Base-by-base conservation (phyloP, 2,888 invertebrate species). In the Parochlus steinenii region DNA sequence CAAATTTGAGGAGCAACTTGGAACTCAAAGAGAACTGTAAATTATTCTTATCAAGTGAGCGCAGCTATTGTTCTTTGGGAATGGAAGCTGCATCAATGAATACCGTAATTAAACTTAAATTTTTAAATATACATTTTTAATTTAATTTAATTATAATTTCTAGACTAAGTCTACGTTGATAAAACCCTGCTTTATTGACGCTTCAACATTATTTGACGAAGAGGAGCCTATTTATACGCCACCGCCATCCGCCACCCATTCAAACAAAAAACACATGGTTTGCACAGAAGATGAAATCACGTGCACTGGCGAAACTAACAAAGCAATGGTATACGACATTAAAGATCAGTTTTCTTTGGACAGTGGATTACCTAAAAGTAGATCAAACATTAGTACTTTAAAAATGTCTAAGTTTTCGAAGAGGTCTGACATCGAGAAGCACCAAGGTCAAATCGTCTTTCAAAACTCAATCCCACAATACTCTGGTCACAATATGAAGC, bases 171-270 rank as follows among this genome's bases (percentile, higher is more conserved):
- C 33, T 6, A 19, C 33, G 7, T n/a, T n/a, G n/a, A n/a, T n/a
- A n/a, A 37, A 39, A 8, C 31, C 71, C 39, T 82, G 74, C 51
- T 82, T 81, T 46, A 82, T 82, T 43, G 80, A 81, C 52, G 81
- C 80, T 11, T 73, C 81, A 6, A 73, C 71, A 49, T 58, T 82
- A 42, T 67, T 68, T 15, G 81, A 81, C 51, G 80, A 81, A 49
- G 68, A 65, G 39, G 70, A 74, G 43, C 48, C 54, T 11, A 45
- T 52, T 8, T 50, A 19, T 11, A 25, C 16, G 8, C 30, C 16
- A 32, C 41, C 27, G 40, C 30, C 25, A 33, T 32, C 31, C n/a
- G 26, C 22, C 7, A 14, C 10, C n/a, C 15, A 22, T 12, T 14
- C 28, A 8, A 28, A 28, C 3, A 28, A 10, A 11, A 12, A 28